Evolutionary conservation across 2,888 invertebrate species (phyloP), one percentile per base, ranked within the genome.

Genomic region (Rhamnusium bicolor): DNA sequence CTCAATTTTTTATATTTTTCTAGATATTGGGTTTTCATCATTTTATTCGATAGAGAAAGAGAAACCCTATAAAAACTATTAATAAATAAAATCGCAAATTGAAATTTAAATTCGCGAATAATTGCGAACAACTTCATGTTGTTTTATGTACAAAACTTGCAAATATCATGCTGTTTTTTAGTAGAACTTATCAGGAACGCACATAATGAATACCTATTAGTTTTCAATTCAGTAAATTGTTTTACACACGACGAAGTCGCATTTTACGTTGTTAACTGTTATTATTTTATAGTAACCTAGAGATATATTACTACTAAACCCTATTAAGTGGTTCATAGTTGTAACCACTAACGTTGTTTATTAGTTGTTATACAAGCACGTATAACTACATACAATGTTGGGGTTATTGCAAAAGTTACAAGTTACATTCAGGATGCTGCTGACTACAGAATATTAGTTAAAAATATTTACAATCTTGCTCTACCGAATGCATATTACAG

Each of bases 101-200:
- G 1, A 40, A n/a, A 40, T 40, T 12, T 40, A n/a, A n/a, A 5
- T n/a, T 40, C 40, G n/a, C n/a, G 40, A n/a, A 40, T n/a, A 40
- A n/a, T 40, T n/a, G 40, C n/a, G 12, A 40, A n/a, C 40, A 1
- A 40, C n/a, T 40, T 40, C 40, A n/a, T 40, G n/a, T n/a, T n/a
- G 29, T 29, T 16, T 58, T 14, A 16, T 58, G 29, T 58, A 29
- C 56, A 29, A 16, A 58, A 29, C 19, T 16, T 16, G 56, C 29
- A 58, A 29, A 58, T 29, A 58, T 58, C 40, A 40, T 29, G 27
- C 29, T 18, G 56, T 29, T 58, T 58, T 46, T 61, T 61, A 19
- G 18, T 61, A 46, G 46, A 61, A 61, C 32, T 40, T 61, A 32
- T 14, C n/a, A n/a, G 29, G 14, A 14, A 58, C 29, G 56, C 56